Base-by-base conservation (phyloP, 2,797 vertebrate genomes). In the Neomorphus geoffroyi region DNA sequence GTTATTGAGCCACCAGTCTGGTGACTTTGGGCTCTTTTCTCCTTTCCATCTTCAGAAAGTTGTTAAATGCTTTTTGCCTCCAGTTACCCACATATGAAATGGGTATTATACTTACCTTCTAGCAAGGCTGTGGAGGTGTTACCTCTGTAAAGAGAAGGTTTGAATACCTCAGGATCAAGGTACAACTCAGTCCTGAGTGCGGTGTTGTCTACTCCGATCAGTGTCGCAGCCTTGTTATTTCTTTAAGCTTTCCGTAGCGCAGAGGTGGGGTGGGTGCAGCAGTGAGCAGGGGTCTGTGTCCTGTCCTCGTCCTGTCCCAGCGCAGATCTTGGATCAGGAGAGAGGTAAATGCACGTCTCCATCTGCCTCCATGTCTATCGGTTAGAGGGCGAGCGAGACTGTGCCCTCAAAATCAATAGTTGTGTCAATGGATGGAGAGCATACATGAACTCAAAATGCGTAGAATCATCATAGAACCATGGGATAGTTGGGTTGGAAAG, bases 351-450 rank as follows among this genome's bases (percentile, higher is more conserved):
- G 46, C 50, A 7, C 5, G 3, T 50, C 22, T 74, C 60, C 28
- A 22, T 33, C 39, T 48, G 0, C 10, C 26, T 48, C 23, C 28
- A 4, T 11, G 32, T 73, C 11, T 12, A 1, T 37, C 45, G 27
- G 2, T 41, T 43, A 56, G 18, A 26, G 37, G 24, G 26, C 13
- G 18, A 18, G 16, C 30, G 9, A 78, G 19, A 18, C 33, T 15
- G 4, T 13, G 8, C 7, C 7, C 33, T 24, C 23, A 39, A 17
- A 57, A 7, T 43, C 3, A 6, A 18, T 30, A 3, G 1, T 6
- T 7, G 24, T 9, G 8, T 5, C 46, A 8, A 4, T 1, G 24
- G 33, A 3, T 11, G 33, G 22, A 53, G 78, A 21, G 1, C 8
- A 15, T 17, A 9, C 7, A 4, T 3, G 66, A 65, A 26, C 22